Conservation (phyloP, 1,140 invertebrate species). For the Drosophila repletoides region DNA sequence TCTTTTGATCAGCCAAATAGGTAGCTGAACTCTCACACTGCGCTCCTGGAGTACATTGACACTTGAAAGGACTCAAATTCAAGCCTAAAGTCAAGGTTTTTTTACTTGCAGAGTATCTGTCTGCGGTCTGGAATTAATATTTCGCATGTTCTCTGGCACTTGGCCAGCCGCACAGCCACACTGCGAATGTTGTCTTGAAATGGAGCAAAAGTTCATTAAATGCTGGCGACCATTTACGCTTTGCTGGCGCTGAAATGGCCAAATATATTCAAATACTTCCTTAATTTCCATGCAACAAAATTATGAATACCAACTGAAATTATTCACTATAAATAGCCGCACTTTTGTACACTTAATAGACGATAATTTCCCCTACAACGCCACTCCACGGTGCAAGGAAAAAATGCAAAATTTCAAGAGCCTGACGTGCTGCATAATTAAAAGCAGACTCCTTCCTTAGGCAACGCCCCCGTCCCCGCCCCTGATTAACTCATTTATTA, state of each 20-base stretch:
- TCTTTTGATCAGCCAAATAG: constrained; percentile 15
- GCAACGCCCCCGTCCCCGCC: no score
- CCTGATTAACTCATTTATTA: no score
- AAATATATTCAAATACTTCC: constrained; percentile 18
- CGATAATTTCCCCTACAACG: no score
- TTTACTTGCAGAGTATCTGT: not conserved
- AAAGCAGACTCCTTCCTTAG: no score
- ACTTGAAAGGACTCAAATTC: constrained; percentile 2
- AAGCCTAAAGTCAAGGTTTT: constrained; percentile 57
- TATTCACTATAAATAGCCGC: constrained; percentile 15
- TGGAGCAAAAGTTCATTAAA: constrained; percentile 74
- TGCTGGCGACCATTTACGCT: constrained; percentile 35
- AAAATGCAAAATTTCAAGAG: no score
- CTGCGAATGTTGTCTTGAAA: constrained; percentile 49
- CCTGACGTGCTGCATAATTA: no score
- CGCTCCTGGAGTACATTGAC: constrained; percentile 18
- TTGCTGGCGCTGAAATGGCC: constrained; percentile 10
- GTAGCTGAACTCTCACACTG: constrained; percentile 60
- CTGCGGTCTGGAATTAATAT: constrained; percentile 37
- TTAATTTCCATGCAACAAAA: constrained; percentile 12
- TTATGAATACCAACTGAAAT: not conserved
- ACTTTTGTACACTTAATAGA: no score
- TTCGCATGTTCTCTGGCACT: constrained; percentile 37
- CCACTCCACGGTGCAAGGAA: no score
- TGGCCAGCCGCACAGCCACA: constrained; percentile 39